Percentiles rank a stretch among this genome's conserved stretches.
These are phyloP conservation scores for Toxotes lorentzi DNA, from an alignment of 2,797 vertebrate species.

Conservation along the genomic window DNA sequence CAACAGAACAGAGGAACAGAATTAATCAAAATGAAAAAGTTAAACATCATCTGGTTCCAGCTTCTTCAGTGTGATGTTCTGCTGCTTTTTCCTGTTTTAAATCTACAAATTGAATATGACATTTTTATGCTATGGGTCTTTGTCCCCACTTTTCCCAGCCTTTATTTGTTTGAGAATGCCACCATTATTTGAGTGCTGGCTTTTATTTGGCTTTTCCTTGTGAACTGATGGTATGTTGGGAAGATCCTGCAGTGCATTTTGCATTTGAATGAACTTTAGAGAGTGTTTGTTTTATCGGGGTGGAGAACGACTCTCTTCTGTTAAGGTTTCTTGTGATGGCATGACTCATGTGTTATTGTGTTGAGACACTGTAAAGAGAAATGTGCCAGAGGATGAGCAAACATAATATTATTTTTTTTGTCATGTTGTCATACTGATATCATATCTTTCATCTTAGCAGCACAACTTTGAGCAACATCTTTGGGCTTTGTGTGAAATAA, in stretches of 20 bases:
- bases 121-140: neutral
- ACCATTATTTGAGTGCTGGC: neutral
- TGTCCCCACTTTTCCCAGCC: neutral
- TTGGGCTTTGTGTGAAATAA: neutral
- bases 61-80: neutral
- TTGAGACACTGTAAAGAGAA: conserved; percentile 4
- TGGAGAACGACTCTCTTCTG: conserved; percentile 10
- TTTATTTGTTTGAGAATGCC: conserved; percentile 17
- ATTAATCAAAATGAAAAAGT: neutral
- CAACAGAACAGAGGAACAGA: neutral
- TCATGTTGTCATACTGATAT: neutral
- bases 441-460: neutral
- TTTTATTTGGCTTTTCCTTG: neutral
- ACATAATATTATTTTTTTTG: neutral
- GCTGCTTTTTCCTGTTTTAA: neutral
- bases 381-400: conserved; percentile 26
- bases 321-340: neutral
- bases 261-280: neutral
- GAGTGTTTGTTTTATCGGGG: conserved; percentile 33
- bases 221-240: neutral
- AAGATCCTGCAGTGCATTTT: neutral
- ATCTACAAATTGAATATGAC: neutral
- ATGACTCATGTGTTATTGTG: conserved; percentile 51
- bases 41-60: neutral
- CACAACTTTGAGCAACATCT: conserved; percentile 1